phyloP scores from a whole-genome alignment of 2,888 invertebrate species.

The Xylophagus ater region DNA sequence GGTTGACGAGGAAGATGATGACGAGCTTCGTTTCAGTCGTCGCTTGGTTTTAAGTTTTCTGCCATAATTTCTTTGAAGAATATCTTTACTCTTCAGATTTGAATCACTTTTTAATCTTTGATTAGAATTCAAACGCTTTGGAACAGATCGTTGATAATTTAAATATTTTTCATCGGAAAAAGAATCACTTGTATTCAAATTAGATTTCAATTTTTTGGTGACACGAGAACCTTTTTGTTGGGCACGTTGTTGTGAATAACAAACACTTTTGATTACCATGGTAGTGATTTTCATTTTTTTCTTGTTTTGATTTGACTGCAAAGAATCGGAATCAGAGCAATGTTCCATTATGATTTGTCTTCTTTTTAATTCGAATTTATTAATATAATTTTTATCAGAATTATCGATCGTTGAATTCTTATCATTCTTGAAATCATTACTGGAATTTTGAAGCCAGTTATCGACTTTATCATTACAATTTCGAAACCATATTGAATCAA shows the following conservation, averaged over 20 bases:
- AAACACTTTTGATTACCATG: constrained; percentile 15
- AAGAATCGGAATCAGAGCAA: constrained; percentile 1
- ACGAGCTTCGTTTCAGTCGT: no score
- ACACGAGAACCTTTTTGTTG: background rate
- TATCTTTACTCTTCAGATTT: no score
- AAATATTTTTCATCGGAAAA: background rate
- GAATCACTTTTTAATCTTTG: no score
- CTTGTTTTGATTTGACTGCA: constrained; percentile 12
- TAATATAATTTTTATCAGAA: background rate
- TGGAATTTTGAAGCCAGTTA: constrained; percentile 10
- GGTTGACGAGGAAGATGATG: no score
- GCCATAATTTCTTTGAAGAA: no score
- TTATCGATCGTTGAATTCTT: background rate
- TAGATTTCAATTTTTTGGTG: background rate
- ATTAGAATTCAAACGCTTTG: no score
- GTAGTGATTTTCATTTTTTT: constrained; percentile 1
- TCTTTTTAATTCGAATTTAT: constrained; percentile 4
- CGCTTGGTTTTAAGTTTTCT: no score
- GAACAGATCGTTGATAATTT: background rate
- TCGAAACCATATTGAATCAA: constrained; percentile 10
- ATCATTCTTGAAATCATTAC: background rate
- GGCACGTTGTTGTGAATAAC: constrained; percentile 11
- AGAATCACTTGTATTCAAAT: no score
- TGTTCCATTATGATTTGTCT: constrained; percentile 2
- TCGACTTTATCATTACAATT: constrained; percentile 8